A percentile compares a stretch with the other conserved stretches of the same genome.
Conservation (phyloP, 2,888 invertebrate genomes). For the Proisotoma minuta region DNA sequence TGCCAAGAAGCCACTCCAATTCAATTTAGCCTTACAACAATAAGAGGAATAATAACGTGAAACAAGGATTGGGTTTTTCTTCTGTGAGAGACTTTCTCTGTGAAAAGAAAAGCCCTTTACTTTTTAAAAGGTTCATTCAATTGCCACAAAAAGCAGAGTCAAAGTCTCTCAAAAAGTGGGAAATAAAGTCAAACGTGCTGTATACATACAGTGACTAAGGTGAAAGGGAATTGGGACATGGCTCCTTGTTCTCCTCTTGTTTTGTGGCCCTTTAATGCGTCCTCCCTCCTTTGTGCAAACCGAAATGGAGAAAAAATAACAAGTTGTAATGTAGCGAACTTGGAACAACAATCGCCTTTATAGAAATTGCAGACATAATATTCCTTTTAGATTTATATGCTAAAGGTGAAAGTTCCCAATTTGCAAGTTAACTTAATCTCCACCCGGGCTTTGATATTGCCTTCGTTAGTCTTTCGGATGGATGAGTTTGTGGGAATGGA, state of each 20-base stretch:
- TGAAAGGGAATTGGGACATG: background rate
- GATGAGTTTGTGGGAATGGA: too few species aligned
- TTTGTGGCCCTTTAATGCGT: background rate
- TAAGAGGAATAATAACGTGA: too few species aligned
- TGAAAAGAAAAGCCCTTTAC: background rate
- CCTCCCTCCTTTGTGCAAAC: background rate
- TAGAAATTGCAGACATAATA: too few species aligned
- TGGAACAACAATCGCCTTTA: too few species aligned
- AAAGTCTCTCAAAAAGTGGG: too few species aligned
- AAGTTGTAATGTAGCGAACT: too few species aligned
- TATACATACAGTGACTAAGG: background rate
- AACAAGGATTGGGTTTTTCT: too few species aligned
- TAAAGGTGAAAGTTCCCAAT: conserved; percentile 1
- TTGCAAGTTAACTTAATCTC: background rate
- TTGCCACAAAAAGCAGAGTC: conserved; percentile 1
- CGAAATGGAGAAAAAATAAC: background rate
- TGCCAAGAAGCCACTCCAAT: too few species aligned
- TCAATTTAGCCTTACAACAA: too few species aligned
- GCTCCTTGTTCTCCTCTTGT: background rate
- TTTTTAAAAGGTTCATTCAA: conserved; percentile 1
- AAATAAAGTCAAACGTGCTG: conserved; percentile 1
- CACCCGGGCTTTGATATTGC: conserved; percentile 2
- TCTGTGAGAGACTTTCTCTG: background rate
- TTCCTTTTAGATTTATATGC: too few species aligned
- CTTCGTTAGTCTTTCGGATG: conserved; percentile 2